These are phyloP conservation scores for Leptobrachium leishanense DNA, from an alignment of 2,113 vertebrate species.

Conservation along the genomic window DNA sequence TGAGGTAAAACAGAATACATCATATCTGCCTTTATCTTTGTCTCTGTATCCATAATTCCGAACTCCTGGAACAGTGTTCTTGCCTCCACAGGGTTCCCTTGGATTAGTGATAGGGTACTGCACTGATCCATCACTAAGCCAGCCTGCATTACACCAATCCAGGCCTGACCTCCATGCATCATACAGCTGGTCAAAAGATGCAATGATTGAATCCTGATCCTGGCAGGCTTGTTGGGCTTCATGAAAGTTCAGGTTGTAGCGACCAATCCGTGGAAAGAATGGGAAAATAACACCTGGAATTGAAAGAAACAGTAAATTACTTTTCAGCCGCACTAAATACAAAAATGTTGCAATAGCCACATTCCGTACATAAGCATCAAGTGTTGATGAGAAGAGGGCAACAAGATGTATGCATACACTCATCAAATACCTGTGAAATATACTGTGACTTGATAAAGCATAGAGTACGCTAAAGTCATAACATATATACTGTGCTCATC, in stretches of 20 bases:
- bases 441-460: no score
- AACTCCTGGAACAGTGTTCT: conserved; percentile 75
- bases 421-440: no score
- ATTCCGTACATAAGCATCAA: no score
- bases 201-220: conserved; percentile 80
- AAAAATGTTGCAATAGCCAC: no score
- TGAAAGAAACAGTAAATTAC: conserved; percentile 9
- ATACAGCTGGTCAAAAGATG: conserved; percentile 83
- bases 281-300: conserved; percentile 88
- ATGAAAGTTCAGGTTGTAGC: conserved; percentile 86
- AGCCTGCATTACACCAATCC: conserved; percentile 97
- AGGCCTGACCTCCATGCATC: conserved; percentile 83
- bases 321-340: not conserved
- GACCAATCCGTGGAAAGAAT: conserved; percentile 77
- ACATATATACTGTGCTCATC: no score
- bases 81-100: conserved; percentile 84
- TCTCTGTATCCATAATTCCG: conserved; percentile 86
- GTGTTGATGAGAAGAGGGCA: no score
- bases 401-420: no score
- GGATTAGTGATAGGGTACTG: conserved; percentile 92
- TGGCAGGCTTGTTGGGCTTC: conserved; percentile 77
- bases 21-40: conserved; percentile 76
- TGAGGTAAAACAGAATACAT: conserved; percentile 89
- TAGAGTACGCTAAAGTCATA: no score
- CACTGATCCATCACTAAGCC: conserved; percentile 88